Percentiles rank a stretch among this genome's conserved stretches.
Evolutionary conservation across 2,797 vertebrate genomes (phyloP).

Genomic region (Gymnothorax reevesii): DNA sequence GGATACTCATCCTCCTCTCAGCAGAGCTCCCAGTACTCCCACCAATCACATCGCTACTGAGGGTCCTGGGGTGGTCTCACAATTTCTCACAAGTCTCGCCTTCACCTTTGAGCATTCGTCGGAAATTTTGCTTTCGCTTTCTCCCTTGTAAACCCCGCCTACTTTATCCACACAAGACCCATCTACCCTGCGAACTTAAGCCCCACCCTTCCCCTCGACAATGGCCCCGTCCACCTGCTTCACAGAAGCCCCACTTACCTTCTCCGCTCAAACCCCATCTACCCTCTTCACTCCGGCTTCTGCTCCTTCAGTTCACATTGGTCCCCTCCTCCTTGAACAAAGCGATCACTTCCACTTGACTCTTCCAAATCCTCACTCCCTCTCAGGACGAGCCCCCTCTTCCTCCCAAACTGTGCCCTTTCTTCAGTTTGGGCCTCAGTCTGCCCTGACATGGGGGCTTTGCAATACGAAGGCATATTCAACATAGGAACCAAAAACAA

Average conservation of each 20-base stretch:
- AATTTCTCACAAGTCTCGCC: constrained; percentile 35
- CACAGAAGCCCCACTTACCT: neutral
- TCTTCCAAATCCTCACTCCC: constrained; percentile 6
- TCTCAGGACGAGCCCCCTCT: constrained; percentile 33
- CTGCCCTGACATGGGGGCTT: constrained; percentile 61
- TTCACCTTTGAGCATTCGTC: neutral
- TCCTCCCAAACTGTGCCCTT: constrained; percentile 32
- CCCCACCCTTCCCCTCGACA: neutral
- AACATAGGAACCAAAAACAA: constrained; percentile 70
- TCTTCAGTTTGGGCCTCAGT: constrained; percentile 21
- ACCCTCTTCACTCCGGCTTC: neutral
- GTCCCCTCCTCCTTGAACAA: neutral
- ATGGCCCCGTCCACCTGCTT: neutral
- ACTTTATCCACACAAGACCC: constrained; percentile 6
- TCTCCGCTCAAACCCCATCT: neutral
- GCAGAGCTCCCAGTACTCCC: constrained; percentile 92
- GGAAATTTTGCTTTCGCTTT: neutral
- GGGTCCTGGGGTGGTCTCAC: constrained; percentile 32
- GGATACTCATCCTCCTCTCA: constrained; percentile 93
- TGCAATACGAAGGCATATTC: constrained; percentile 72
- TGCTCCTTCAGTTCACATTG: neutral
- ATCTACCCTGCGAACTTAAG: constrained; percentile 38
- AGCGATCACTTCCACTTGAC: neutral
- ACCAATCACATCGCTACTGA: constrained; percentile 94
- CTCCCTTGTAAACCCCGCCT: constrained; percentile 10